phyloP scores from a whole-genome alignment of 2,888 invertebrate species.

The Apotomis turbidana region DNA sequence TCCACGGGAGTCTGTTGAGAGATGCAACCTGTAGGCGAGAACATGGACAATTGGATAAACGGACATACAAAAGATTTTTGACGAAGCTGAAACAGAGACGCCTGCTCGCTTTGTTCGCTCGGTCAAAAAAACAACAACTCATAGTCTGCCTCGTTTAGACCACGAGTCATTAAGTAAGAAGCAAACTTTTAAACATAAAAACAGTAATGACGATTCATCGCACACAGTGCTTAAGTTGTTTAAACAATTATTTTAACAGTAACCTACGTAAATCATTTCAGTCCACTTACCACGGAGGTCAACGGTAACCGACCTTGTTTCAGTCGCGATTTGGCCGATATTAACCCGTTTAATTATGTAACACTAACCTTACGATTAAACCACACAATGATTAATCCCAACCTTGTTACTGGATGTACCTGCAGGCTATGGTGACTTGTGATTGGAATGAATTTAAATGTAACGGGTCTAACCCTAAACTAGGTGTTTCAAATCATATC shows the following conservation, averaged over 20 bases:
- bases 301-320: conserved; percentile 53
- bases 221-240: background rate
- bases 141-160: no score
- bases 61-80: no score
- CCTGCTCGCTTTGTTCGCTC: no score
- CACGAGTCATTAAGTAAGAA: no score
- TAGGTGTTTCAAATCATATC: no score
- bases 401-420: conserved; percentile 5
- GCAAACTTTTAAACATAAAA: background rate
- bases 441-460: no score
- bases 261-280: conserved; percentile 49
- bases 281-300: conserved; percentile 57
- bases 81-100: no score
- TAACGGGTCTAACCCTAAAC: no score
- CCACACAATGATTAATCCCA: conserved; percentile 16
- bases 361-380: conserved; percentile 31
- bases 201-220: background rate
- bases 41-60: no score
- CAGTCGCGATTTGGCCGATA: conserved; percentile 60
- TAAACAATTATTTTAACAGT: conserved; percentile 10
- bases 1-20: no score
- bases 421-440: background rate
- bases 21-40: no score
- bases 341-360: conserved; percentile 59
- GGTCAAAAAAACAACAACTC: no score